A percentile compares a stretch with the other conserved stretches of the same genome.
Conservation (phyloP, 1,140 invertebrate genomes). For the Drosophila navojoa region DNA sequence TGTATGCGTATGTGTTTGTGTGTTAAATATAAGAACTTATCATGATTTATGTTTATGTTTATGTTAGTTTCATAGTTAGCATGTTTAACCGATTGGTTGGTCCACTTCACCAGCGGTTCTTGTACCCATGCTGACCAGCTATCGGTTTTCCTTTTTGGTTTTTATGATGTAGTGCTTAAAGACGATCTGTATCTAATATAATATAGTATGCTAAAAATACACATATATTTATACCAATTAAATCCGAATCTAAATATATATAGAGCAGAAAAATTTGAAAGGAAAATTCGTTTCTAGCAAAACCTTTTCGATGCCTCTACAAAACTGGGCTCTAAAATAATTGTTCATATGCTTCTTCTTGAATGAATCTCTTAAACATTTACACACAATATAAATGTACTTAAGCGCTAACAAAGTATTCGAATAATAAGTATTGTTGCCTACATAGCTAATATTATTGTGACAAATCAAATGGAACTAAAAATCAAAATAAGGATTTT, state of each 20-base stretch:
- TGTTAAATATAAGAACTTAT: conserved; percentile 16
- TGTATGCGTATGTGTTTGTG: background rate
- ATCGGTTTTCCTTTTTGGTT: conserved; percentile 43
- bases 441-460: conserved; percentile 19
- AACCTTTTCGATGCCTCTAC: conserved; percentile 50
- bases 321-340: conserved; percentile 34
- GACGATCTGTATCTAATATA: conserved; percentile 32
- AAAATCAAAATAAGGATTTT: conserved; percentile 32
- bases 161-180: conserved; percentile 52
- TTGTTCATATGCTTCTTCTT: conserved; percentile 49
- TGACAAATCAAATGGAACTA: conserved; percentile 26
- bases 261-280: conserved; percentile 38
- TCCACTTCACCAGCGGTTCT: conserved; percentile 80
- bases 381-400: conserved; percentile 31
- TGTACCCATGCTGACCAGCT: conserved; percentile 48
- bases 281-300: conserved; percentile 77
- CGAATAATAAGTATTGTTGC: conserved; percentile 37
- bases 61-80: conserved; percentile 20
- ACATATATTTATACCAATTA: conserved; percentile 58
- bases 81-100: conserved; percentile 77
- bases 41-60: conserved; percentile 21
- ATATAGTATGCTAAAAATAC: conserved; percentile 52
- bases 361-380: conserved; percentile 25
- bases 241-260: conserved; percentile 44
- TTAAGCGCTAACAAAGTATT: conserved; percentile 53